Evolutionary conservation across 92 coral and sea anemone genomes (phyloP).

Genomic region (Heteractis magnifica): DNA sequence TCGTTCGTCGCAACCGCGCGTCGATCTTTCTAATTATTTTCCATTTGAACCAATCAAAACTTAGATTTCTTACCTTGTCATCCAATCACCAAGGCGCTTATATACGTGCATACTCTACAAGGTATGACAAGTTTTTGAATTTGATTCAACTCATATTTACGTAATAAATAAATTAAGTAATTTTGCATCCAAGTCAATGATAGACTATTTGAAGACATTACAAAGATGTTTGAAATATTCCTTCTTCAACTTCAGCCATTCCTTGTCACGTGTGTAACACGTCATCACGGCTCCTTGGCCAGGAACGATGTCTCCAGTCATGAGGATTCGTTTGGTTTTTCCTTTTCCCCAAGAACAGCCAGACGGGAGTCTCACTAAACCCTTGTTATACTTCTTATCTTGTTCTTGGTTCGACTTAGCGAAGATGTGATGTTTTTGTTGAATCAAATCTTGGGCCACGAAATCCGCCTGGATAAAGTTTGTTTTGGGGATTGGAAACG

Average conservation of each 20-base stretch:
- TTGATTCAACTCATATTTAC: slow-evolving; percentile 9
- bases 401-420: not conserved
- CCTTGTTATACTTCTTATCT: slow-evolving; percentile 4
- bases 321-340: slow-evolving; percentile 9
- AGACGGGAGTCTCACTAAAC: slow-evolving; percentile 18
- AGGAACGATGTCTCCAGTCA: slow-evolving; percentile 17
- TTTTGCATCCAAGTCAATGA: not conserved
- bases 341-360: slow-evolving; percentile 36
- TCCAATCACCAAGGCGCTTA: too few relatives aligned
- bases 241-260: slow-evolving; percentile 14
- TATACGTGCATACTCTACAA: not conserved
- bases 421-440: slow-evolving; percentile 24
- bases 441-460: slow-evolving; percentile 11
- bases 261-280: slow-evolving; percentile 31
- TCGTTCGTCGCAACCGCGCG: not conserved
- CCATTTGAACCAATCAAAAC: too few relatives aligned
- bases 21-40: not conserved
- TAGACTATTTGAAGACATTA: slow-evolving; percentile 1
- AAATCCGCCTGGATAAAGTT: slow-evolving; percentile 16
- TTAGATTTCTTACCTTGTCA: too few relatives aligned
- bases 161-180: slow-evolving; percentile 12
- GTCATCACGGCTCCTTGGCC: slow-evolving; percentile 44
- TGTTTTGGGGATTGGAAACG: slow-evolving; percentile 22
- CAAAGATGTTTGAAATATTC: slow-evolving; percentile 29
- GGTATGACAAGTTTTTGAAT: not conserved